Base-by-base conservation (phyloP, 2,113 vertebrate genomes). In the Ammodytes marinus region DNA sequence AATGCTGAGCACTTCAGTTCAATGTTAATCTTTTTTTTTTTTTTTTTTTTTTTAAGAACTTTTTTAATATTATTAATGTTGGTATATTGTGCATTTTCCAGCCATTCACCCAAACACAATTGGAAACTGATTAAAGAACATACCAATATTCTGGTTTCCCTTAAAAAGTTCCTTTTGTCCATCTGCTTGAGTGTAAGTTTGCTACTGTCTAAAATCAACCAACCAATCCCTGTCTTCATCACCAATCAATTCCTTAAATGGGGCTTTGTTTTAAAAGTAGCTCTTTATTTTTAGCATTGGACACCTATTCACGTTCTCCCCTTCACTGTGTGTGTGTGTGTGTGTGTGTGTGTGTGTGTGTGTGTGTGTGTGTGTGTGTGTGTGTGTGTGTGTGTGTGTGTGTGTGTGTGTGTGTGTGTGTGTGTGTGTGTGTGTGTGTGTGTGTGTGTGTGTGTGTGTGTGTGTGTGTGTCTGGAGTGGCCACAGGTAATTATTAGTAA, bases 401-500 rank as follows among this genome's bases (percentile, higher is more conserved):
- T 27, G 27, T 27, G 27, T 27, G 27, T 27, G 27, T 27, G 27
- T 27, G 27, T 27, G 27, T 27, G 27, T 27, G 27, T 27, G 27
- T 27, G 27, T 27, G 27, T 27, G 27, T 27, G 27, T 27, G 27
- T 27, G 27, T 27, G 27, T 27, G 27, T 27, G 27, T 27, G 27
- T 27, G 27, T 27, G 27, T 27, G 27, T 27, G 27, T 27, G 27
- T 27, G 27, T 27, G 27, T 27, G 27, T 27, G 27, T 27, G 27
- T 27, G 27, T 27, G 27, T 27, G 27, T 27, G 27, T 27, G 76
- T 5, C 71, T 58, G 72, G 19, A 46, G 72, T 85, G 84, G 68
- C 83, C 63, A 80, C 67, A 71, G 81, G 86, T 91, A 84, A 89
- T 89, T 88, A 91, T 91, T 90, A 86, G 88, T 88, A 82, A 90